These are phyloP conservation scores for Rhopalosiphum nymphaeae DNA, from an alignment of 2,888 invertebrate genomes.

Conservation along the genomic window DNA sequence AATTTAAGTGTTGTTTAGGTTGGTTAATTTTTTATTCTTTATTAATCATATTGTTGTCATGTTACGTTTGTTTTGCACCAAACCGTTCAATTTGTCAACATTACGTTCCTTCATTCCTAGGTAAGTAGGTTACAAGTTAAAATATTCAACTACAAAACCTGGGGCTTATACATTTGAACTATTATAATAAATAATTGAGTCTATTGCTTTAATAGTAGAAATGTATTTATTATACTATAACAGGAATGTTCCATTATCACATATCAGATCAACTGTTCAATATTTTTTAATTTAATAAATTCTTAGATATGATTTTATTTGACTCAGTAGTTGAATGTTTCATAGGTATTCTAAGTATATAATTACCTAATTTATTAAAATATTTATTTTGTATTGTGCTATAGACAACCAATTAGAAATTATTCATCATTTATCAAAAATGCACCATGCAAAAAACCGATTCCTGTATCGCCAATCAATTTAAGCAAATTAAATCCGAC, in stretches of 20 bases:
- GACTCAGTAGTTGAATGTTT: background rate
- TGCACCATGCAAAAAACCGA: background rate
- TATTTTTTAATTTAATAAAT: background rate
- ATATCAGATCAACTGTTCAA: background rate
- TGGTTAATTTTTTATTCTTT: background rate
- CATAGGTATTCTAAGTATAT: background rate
- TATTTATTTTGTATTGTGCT: background rate
- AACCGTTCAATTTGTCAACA: background rate
- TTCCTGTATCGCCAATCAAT: background rate
- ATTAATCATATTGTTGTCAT: background rate
- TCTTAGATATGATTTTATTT: background rate
- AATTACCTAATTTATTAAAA: background rate
- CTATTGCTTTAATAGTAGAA: background rate
- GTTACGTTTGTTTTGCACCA: slow-evolving; percentile 40
- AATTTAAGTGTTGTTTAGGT: background rate
- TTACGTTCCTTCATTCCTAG: slow-evolving; percentile 1
- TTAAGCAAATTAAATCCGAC: slow-evolving; percentile 6
- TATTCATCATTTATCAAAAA: slow-evolving; percentile 33
- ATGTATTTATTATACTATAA: background rate
- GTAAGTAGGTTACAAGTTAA: slow-evolving; percentile 2
- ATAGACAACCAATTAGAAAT: slow-evolving; percentile 41
- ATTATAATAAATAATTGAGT: background rate
- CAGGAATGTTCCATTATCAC: background rate
- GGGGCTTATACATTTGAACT: background rate
- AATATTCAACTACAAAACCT: background rate